phyloP scores from a whole-genome alignment of 2,888 invertebrate species.

The Geotrupes spiniger region DNA sequence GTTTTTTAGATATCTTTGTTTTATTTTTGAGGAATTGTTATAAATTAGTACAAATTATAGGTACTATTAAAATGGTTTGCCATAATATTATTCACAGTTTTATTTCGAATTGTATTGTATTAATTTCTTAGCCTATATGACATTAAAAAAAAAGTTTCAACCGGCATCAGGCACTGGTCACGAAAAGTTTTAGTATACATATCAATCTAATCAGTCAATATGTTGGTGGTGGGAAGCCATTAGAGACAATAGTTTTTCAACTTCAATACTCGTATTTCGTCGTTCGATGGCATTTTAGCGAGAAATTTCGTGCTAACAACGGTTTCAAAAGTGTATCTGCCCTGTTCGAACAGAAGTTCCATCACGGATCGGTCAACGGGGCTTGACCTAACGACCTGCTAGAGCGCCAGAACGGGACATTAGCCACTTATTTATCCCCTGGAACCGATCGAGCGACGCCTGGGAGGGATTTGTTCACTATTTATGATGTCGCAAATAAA shows the following conservation, averaged over 20 bases:
- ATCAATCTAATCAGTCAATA: too few relatives aligned
- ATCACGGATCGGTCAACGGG: constrained; percentile 23
- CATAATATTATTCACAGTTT: too few relatives aligned
- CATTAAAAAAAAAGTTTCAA: too few relatives aligned
- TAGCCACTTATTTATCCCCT: constrained; percentile 35
- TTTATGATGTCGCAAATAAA: constrained; percentile 33
- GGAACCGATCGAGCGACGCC: constrained; percentile 31
- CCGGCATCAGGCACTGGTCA: too few relatives aligned
- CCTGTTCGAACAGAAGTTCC: constrained; percentile 5
- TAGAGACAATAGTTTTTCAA: background rate
- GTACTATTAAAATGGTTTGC: too few relatives aligned
- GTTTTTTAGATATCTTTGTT: too few relatives aligned
- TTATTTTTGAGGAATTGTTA: too few relatives aligned
- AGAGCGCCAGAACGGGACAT: constrained; percentile 28
- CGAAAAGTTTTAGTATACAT: too few relatives aligned
- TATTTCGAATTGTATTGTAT: too few relatives aligned
- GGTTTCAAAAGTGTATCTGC: constrained; percentile 2
- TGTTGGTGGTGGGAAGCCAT: background rate
- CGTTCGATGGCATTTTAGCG: background rate
- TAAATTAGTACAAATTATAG: too few relatives aligned
- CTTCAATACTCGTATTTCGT: constrained; percentile 1
- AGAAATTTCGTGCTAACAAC: constrained; percentile 19
- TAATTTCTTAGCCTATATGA: too few relatives aligned
- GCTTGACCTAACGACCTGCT: constrained; percentile 30
- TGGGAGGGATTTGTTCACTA: constrained; percentile 29